Evolutionary conservation across 2,888 invertebrate genomes (phyloP).

Genomic region (Epirrita christyi): DNA sequence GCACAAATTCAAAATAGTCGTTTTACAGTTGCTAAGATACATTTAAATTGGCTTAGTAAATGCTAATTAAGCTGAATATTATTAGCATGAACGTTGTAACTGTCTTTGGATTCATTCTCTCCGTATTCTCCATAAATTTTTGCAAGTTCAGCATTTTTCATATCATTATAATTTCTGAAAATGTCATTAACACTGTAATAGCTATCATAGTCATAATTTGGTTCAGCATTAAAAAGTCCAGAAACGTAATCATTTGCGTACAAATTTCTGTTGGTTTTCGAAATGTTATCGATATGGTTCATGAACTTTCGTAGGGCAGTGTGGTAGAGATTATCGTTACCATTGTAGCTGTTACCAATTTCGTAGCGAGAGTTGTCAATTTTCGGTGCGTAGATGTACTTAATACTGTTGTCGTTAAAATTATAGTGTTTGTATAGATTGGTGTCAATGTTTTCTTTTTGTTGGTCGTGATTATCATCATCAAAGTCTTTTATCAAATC

Average conservation of each 20-base stretch:
- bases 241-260: background rate
- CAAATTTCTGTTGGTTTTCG: background rate
- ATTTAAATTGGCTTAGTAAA: background rate
- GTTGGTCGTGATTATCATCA: background rate
- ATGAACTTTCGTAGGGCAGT: background rate
- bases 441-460: background rate
- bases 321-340: background rate
- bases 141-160: no score
- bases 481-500: background rate
- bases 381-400: background rate
- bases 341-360: background rate
- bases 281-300: background rate
- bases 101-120: background rate
- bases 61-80: background rate
- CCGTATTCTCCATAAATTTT: background rate
- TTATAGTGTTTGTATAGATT: background rate
- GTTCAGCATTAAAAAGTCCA: background rate
- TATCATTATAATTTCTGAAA: background rate
- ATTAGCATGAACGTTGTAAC: background rate
- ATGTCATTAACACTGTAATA: background rate
- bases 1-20: no score
- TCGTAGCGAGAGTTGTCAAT: background rate
- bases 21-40: no score
- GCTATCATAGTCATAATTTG: background rate
- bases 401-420: background rate